Evolutionary conservation across 2,888 invertebrate genomes (phyloP), one percentile per base, ranked within the genome.

Genomic region (Drosophila quasianomalipes): DNA sequence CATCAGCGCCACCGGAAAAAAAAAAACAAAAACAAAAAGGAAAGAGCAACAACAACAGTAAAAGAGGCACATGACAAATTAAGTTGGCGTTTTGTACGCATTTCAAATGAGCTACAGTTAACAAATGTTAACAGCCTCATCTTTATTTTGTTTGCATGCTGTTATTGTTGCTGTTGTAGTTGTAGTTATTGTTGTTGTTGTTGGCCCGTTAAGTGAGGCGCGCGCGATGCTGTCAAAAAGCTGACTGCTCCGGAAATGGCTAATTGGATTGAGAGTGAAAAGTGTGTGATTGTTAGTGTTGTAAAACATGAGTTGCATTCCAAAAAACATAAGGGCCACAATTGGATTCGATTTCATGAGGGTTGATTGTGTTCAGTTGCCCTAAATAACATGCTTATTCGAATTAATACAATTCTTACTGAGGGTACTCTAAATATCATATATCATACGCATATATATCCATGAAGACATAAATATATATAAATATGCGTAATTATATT

Each of bases 51-150:
- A 80, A 53, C 68, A 73, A 76, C 67, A 70, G 44, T 58, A 61
- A 72, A 47, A 63, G 81, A 60, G 69, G 68, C 81, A 82, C 55
- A 70, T 79, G 72, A 85, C 74, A 87, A 82, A 85, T 85, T 87
- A 80, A 82, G 85, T 82, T 75, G 70, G 78, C 72, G 70, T 73
- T 76, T 82, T 76, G 75, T 77, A 81, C 76, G 89, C 87, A 84
- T 89, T 82, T 67, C 55, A 77, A 89, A 89, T 86, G 89, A 89
- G 89, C 89, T 75, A 84, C 85, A 89, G 83, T 81, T 83, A 74
- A 79, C 70, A 67, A 78, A 74, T 74, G 78, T 74, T 81, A 88
- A 59, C 77, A 81, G 76, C 35, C 65, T 65, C 79, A 77, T 79
- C 74, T 81, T 77, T 63, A 80, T 64, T 67, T 74, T 31, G 49